These are phyloP conservation scores for Trissolcus japonicus DNA, from an alignment of 2,888 invertebrate genomes.

Conservation along the genomic window DNA sequence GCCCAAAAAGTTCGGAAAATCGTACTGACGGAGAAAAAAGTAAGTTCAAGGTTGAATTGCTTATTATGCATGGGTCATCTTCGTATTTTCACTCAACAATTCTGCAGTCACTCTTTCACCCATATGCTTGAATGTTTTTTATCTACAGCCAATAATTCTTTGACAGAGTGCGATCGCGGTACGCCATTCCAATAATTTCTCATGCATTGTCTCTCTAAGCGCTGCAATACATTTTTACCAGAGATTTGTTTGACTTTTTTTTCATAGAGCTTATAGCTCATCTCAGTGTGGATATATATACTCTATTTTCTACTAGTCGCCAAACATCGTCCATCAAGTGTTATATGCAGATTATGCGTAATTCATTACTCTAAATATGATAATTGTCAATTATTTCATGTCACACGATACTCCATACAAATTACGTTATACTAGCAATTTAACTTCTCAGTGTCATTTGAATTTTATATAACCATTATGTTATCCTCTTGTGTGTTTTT, in stretches of 20 bases:
- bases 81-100: slow-evolving; percentile 7
- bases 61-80: slow-evolving; percentile 5
- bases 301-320: slow-evolving; percentile 17
- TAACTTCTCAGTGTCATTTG: slow-evolving; percentile 6
- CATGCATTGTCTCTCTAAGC: slow-evolving; percentile 31
- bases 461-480: slow-evolving; percentile 33
- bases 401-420: slow-evolving; percentile 14
- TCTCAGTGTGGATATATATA: slow-evolving; percentile 22
- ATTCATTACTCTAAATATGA: slow-evolving; percentile 3
- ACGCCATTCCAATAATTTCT: slow-evolving; percentile 33
- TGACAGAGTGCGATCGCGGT: slow-evolving; percentile 6
- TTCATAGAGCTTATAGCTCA: slow-evolving; percentile 28
- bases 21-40: slow-evolving; percentile 59
- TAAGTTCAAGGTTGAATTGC: slow-evolving; percentile 53
- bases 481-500: neutral
- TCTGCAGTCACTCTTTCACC: slow-evolving; percentile 8
- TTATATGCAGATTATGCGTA: neutral
- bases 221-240: slow-evolving; percentile 20
- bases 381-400: slow-evolving; percentile 20
- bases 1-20: slow-evolving; percentile 62
- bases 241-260: slow-evolving; percentile 6
- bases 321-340: slow-evolving; percentile 47
- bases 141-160: slow-evolving; percentile 32
- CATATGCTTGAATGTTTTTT: slow-evolving; percentile 28
- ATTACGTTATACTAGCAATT: slow-evolving; percentile 4